Conservation (phyloP, 2,888 invertebrate genomes). For the Fragum sueziense region DNA sequence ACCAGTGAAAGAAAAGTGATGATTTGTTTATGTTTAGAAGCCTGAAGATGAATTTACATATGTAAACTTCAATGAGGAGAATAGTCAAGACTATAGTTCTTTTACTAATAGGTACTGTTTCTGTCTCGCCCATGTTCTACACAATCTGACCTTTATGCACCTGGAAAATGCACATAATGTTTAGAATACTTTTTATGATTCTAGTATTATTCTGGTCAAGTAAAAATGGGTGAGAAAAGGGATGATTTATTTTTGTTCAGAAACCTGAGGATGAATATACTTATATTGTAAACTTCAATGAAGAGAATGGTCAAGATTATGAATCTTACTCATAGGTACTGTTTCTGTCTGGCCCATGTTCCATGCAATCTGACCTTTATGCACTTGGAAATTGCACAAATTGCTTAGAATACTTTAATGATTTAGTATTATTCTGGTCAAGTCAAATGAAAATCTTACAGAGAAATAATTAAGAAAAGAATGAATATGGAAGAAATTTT, state of each 20-base stretch:
- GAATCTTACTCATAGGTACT: slow-evolving; percentile 10
- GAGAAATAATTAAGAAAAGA: too few relatives aligned
- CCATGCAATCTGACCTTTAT: background rate
- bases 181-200: background rate
- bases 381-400: background rate
- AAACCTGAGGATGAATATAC: background rate
- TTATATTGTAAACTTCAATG: background rate
- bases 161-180: background rate
- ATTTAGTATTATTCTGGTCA: too few relatives aligned
- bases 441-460: too few relatives aligned
- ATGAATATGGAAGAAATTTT: too few relatives aligned
- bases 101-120: background rate
- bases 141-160: background rate
- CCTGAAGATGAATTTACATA: slow-evolving; percentile 10
- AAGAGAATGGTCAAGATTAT: background rate
- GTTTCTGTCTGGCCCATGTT: background rate
- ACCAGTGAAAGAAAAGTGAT: background rate
- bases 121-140: background rate
- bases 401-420: too few relatives aligned
- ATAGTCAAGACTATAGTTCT: background rate
- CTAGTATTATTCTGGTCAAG: background rate
- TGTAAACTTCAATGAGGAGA: background rate
- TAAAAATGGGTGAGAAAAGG: background rate
- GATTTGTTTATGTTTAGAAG: background rate
- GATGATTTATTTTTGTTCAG: too few relatives aligned